Conservation (phyloP, 2,888 invertebrate species). For the Phengaris alcon region DNA sequence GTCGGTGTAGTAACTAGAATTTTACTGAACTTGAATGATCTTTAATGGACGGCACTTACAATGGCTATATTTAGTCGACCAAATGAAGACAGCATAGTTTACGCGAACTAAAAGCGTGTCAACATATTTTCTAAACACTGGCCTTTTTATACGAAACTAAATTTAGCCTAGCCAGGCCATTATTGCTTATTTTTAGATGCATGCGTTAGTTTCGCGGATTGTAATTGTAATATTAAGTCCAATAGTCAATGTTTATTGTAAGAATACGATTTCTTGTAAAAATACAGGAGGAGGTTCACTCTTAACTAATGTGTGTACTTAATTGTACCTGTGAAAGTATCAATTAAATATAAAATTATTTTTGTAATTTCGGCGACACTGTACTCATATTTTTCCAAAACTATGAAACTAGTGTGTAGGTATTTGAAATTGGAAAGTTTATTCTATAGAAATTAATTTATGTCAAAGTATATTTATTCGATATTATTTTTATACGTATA, state of each 20-base stretch:
- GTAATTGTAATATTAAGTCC: constrained; percentile 22
- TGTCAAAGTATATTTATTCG: constrained; percentile 14
- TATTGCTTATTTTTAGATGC: constrained; percentile 20
- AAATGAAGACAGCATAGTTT: constrained; percentile 1
- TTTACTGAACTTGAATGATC: not conserved
- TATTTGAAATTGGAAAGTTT: constrained; percentile 13
- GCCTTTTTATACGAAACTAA: not conserved
- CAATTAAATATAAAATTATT: constrained; percentile 19
- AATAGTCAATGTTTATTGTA: constrained; percentile 10
- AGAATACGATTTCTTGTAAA: not conserved
- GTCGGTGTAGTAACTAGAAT: not conserved
- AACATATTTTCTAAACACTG: not conserved
- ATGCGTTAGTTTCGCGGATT: constrained; percentile 19
- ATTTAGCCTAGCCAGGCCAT: not conserved
- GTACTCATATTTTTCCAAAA: constrained; percentile 2
- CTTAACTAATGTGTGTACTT: constrained; percentile 4
- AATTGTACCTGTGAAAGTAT: constrained; percentile 1
- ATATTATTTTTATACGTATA: not conserved
- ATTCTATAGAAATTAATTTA: constrained; percentile 2
- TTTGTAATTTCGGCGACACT: constrained; percentile 17
- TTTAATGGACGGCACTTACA: not conserved
- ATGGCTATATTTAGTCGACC: constrained; percentile 4
- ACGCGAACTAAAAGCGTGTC: constrained; percentile 12
- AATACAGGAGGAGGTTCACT: not conserved
- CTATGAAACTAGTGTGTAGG: not conserved